A percentile compares a stretch with the other conserved stretches of the same genome.
These are phyloP conservation scores for Halocynthia roretzi DNA, from an alignment of 23 tunicate species.

Conservation along the genomic window DNA sequence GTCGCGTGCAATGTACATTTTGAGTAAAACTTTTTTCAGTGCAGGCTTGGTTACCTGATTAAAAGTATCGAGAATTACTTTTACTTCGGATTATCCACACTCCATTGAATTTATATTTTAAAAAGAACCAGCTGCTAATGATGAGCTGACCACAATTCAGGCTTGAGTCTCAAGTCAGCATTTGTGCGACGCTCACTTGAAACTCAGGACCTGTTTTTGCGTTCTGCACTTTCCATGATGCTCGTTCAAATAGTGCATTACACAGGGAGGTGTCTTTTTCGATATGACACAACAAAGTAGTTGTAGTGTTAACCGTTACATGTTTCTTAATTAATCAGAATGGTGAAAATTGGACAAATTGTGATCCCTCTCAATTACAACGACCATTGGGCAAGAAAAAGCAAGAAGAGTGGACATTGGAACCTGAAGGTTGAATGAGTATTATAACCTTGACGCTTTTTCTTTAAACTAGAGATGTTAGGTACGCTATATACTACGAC, in stretches of 20 bases:
- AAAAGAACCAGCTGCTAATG: background rate
- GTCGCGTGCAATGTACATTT: constrained; percentile 57
- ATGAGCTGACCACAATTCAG: constrained; percentile 23
- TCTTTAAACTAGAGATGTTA: no score
- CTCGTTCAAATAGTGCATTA: background rate
- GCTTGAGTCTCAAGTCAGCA: constrained; percentile 58
- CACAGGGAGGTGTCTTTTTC: background rate
- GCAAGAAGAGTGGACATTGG: constrained; percentile 49
- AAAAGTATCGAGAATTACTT: background rate
- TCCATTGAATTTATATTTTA: background rate
- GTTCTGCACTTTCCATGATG: constrained; percentile 7
- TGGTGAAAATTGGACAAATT: constrained; percentile 2
- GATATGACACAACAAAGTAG: background rate
- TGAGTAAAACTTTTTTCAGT: constrained; percentile 27
- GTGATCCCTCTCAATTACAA: background rate
- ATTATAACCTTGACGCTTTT: background rate
- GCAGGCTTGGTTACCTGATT: no score
- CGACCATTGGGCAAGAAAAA: background rate
- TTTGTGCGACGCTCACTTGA: constrained; percentile 63
- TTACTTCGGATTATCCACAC: background rate
- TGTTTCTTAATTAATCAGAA: constrained; percentile 9
- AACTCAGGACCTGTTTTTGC: constrained; percentile 97
- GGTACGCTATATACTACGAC: no score
- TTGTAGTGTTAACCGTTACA: background rate
- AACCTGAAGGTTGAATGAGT: constrained; percentile 59